Base-by-base conservation (phyloP, 2,797 vertebrate species). In the Clarias laeviceps region DNA sequence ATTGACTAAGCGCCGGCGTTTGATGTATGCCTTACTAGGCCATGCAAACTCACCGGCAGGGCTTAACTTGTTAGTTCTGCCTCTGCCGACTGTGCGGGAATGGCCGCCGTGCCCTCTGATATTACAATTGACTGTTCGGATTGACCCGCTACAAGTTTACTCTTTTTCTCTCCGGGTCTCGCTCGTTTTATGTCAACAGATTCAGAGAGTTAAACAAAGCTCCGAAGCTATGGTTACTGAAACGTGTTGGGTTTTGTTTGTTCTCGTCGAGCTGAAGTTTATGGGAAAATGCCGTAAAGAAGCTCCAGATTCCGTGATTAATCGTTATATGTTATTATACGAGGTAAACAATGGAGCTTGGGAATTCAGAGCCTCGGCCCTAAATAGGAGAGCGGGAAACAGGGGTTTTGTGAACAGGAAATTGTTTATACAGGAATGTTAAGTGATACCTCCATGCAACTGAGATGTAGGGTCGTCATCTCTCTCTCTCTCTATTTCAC, bases 1-100 rank as follows among this genome's bases (percentile, higher is more conserved):
- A 97, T 97, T 98, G 97, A 98, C 97, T 96, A 95, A 95, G 95
- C 95, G 95, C 96, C 96, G 93, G 93, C 90, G 94, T 97, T 97
- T 98, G 97, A 98, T 97, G 96, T 96, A 96, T 96, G 95, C 95
- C 95, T 95, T 95, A 95, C 94, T 93, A 95, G 94, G 92, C 93
- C 91, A 94, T 95, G 95, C 95, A 96, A 96, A 96, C 97, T 96
- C 97, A 97, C 94, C 96, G 96, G 96, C 96, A 96, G 96, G 96
- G 96, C 96, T 97, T 97, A 97, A 96, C 96, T 95, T 96, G 96
- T 98, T 98, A 97, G 96, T 97, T 97, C 96, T 97, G 96, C 96
- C 96, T 96, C 95, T 95, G 93, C 94, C 95, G 94, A 94, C 94
- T 93, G 94, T 94, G 95, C 93, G 95, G 94, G 96, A 94, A 80